Evolutionary conservation across 2,113 vertebrate genomes (phyloP), one percentile per base, ranked within the genome.

Genomic region (Solea senegalensis): DNA sequence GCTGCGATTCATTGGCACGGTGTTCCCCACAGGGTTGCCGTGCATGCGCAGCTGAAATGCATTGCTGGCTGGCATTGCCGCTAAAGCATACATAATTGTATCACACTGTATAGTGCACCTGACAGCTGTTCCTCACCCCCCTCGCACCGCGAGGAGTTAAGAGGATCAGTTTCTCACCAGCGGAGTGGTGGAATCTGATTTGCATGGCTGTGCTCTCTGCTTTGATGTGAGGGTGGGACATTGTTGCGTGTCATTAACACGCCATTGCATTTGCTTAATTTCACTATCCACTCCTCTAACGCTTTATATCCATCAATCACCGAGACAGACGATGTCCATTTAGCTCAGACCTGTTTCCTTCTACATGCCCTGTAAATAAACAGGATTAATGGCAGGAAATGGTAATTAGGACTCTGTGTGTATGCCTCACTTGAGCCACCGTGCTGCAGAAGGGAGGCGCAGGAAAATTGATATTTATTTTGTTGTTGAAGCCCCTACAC

Each of bases 391-490:
- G 45, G 56, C 44, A 63, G 74, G 58, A 86, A 82, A 78, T 82
- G 74, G 57, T 86, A 76, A 91, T 83, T 69, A 71, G 60, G 74
- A 67, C n/a, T 58, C 61, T 69, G 50, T 56, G 34, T 34, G 3
- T 34, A 60, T 39, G 68, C 57, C 41, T 34, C 69, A 52, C 64
- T 49, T 61, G 51, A 85, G 70, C 67, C 69, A 41, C 8, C 28
- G n/a, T 6, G 56, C 14, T 69, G 67, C 27, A 27, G 75, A 68
- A 16, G 40, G 51, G 63, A 75, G 63, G 62, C 0, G 16, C 54
- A 15, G 58, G 76, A 56, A 88, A 80, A 87, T 85, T 77, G 69
- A 86, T 84, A 84, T 88, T 90, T 88, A 81, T 89, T 80, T 72
- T 62, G 9, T 81, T 85, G 85, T 75, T 79, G 48, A 79, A 71